Percentiles rank a stretch among this genome's conserved stretches.
Conservation (phyloP, 2,797 vertebrate genomes). For the Megaceryle alcyon region DNA sequence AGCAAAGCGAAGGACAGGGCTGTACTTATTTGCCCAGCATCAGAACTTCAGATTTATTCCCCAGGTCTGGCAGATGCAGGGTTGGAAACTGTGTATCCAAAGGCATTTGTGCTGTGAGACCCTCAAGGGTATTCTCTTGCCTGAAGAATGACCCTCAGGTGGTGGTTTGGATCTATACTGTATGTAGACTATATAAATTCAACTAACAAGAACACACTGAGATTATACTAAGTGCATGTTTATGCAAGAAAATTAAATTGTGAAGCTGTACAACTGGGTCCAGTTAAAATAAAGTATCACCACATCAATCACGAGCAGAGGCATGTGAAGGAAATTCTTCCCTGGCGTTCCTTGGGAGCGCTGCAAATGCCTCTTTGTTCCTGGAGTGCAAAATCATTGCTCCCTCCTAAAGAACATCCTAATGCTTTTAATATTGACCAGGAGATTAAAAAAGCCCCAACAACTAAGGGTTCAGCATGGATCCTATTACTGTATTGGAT, state of each 20-base stretch:
- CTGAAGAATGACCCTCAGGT: background rate
- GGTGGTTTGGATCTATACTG: background rate
- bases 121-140: background rate
- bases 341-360: background rate
- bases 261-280: background rate
- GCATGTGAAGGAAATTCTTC: background rate
- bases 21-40: background rate
- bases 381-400: conserved; percentile 38
- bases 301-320: background rate
- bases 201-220: background rate
- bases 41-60: background rate
- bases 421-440: conserved; percentile 60
- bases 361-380: background rate
- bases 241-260: background rate
- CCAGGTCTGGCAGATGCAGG: background rate
- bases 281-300: background rate
- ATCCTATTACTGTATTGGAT: conserved; percentile 46
- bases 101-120: background rate
- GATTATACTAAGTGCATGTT: background rate
- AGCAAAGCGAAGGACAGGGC: background rate
- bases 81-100: background rate
- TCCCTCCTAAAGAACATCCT: conserved; percentile 2
- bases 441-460: conserved; percentile 22
- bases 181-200: background rate
- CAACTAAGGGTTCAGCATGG: background rate